Base-by-base conservation (phyloP, 2,797 vertebrate genomes). In the Micrastur ruficollis region DNA sequence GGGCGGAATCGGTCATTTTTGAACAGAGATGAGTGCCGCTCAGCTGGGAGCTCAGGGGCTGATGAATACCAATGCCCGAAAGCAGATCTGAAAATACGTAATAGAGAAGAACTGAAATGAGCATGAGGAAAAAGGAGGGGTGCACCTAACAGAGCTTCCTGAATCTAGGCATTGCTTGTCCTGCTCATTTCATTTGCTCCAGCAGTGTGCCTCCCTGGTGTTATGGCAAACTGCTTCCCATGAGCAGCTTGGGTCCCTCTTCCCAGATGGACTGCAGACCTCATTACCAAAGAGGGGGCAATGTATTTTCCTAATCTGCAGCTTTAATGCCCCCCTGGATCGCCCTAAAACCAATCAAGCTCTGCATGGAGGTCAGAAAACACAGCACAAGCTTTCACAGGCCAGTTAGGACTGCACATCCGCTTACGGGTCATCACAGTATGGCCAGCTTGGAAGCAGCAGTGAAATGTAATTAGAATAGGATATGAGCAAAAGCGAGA, bases 291-390 rank as follows among this genome's bases (percentile, higher is more conserved):
- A 90, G 85, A 73, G 70, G 63, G 82, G 62, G 16, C 29, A 66
- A 29, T 25, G 44, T 22, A 83, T 96, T 95, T 96, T 86, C 94
- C 91, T 95, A 40, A 92, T 65, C 72, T 85, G 83, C 53, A 61
- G 81, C 91, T 97, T 93, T 96, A 92, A 72, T 94, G 90, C 75
- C 91, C 95, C 92, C 89, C 91, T 96, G 73, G 84, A 80, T 55
- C 94, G 90, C 87, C 89, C 90, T 89, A 91, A 95, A 93, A 4
- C 81, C 67, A 74, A 61, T 78, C 86, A 62, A 92, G 81, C 89
- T 87, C 34, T 87, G 67, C 3, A 27, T 83, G 90, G 91, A 95
- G 95, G 93, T 86, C 78, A 94, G 95, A 92, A 96, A 96, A 92
- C 25, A 74, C 91, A 88, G 89, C 27, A 6, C 74, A 87, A 81